Conservation (phyloP, 2,888 invertebrate species). For the Drosophila subsilvestris region DNA sequence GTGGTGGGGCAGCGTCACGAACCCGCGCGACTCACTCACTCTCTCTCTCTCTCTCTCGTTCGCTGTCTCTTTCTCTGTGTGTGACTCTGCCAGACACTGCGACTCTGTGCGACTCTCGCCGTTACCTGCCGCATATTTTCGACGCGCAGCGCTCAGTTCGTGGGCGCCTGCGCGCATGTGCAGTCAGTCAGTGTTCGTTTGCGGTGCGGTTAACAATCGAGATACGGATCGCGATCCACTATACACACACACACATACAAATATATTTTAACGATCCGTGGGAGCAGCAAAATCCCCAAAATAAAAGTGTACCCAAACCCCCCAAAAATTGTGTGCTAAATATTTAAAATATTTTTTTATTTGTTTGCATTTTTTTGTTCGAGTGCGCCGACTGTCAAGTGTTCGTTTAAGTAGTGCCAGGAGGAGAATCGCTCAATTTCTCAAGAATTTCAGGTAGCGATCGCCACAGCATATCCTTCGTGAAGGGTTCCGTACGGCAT, state of each 20-base stretch:
- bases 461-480: background rate
- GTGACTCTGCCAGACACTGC: conserved; percentile 1
- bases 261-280: conserved; percentile 31
- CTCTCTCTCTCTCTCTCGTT: conserved; percentile 12
- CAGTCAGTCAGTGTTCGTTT: conserved; percentile 56
- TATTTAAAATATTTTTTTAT: conserved; percentile 23
- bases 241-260: conserved; percentile 11
- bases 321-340: conserved; percentile 27
- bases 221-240: conserved; percentile 20
- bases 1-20: conserved; percentile 19
- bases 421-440: conserved; percentile 25
- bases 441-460: conserved; percentile 16
- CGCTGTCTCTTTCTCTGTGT: background rate
- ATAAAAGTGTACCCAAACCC: conserved; percentile 36
- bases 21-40: conserved; percentile 1
- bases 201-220: conserved; percentile 32
- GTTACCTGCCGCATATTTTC: conserved; percentile 69
- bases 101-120: conserved; percentile 16
- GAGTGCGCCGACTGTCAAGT: conserved; percentile 29
- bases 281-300: conserved; percentile 17
- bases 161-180: conserved; percentile 80
- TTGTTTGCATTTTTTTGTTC: conserved; percentile 43
- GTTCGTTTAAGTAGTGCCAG: background rate
- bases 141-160: conserved; percentile 68
- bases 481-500: background rate